Evolutionary conservation across 1,140 invertebrate species (phyloP).

Genomic region (Myzus persicae): DNA sequence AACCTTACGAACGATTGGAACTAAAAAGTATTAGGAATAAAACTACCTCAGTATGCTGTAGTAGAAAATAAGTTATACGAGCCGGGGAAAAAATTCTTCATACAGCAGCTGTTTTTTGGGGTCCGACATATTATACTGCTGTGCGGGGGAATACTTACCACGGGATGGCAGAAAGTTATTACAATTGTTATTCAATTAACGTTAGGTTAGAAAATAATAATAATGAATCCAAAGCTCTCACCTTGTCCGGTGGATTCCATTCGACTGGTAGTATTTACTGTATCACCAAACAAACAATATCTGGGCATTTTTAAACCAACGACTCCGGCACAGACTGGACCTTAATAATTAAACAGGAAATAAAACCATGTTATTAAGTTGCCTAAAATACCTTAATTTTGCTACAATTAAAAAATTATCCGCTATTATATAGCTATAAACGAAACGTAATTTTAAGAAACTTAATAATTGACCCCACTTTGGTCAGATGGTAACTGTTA

Average conservation of each 20-base stretch:
- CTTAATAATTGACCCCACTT: not conserved
- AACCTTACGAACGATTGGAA: not conserved
- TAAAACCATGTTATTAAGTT: not conserved
- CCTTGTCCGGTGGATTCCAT: conserved; percentile 91
- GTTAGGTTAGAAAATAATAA: not conserved
- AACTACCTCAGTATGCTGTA: not conserved
- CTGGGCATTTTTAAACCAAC: conserved; percentile 90
- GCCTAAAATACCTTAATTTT: not conserved
- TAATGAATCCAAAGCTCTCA: conserved; percentile 63
- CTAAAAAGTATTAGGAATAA: not conserved
- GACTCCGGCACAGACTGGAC: conserved; percentile 85
- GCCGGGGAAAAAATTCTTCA: not conserved
- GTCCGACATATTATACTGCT: not conserved
- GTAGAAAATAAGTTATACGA: not conserved
- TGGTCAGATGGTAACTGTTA: not conserved
- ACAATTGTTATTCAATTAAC: not conserved
- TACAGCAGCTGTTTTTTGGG: not conserved
- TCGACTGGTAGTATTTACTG: conserved; percentile 90
- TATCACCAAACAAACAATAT: conserved; percentile 90
- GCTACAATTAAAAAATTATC: not conserved
- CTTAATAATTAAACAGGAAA: conserved; percentile 62
- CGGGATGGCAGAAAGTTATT: not conserved
- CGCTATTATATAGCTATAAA: not conserved
- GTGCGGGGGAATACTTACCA: not conserved
- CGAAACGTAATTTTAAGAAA: not conserved